A percentile compares a stretch with the other conserved stretches of the same genome.
Conservation (phyloP, 2,113 vertebrate species). For the Bettongia penicillata region DNA sequence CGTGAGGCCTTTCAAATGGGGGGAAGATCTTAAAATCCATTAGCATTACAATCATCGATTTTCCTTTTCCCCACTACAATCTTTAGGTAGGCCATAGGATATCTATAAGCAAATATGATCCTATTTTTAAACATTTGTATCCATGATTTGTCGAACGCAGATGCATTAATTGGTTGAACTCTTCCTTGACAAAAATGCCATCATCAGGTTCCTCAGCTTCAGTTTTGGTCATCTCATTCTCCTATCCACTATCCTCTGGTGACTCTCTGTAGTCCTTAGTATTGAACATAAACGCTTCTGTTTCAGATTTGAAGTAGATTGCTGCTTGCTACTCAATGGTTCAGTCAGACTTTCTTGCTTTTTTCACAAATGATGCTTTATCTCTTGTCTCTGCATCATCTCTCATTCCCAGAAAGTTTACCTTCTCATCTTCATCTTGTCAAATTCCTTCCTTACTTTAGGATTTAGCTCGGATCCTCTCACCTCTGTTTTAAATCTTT, state of each 20-base stretch:
- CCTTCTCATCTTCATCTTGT: background rate
- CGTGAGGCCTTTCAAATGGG: too few relatives aligned
- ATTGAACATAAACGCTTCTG: background rate
- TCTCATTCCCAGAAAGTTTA: background rate
- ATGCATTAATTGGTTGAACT: background rate
- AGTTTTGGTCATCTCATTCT: background rate
- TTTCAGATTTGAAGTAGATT: background rate
- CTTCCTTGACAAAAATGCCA: background rate
- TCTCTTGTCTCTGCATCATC: background rate
- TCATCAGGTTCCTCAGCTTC: background rate
- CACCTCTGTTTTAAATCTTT: background rate
- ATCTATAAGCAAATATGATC: background rate
- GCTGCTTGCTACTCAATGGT: too few relatives aligned
- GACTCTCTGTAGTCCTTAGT: background rate
- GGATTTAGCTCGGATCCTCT: background rate
- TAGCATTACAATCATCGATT: background rate
- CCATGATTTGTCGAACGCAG: background rate
- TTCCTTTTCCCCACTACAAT: background rate
- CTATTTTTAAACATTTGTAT: background rate
- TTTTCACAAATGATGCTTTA: background rate
- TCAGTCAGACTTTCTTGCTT: background rate
- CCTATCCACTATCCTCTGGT: background rate
- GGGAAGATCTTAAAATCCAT: too few relatives aligned
- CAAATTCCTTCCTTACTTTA: background rate
- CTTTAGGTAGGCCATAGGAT: background rate